Base-by-base conservation (phyloP, 2,113 vertebrate genomes). In the Eptesicus fuscus region DNA sequence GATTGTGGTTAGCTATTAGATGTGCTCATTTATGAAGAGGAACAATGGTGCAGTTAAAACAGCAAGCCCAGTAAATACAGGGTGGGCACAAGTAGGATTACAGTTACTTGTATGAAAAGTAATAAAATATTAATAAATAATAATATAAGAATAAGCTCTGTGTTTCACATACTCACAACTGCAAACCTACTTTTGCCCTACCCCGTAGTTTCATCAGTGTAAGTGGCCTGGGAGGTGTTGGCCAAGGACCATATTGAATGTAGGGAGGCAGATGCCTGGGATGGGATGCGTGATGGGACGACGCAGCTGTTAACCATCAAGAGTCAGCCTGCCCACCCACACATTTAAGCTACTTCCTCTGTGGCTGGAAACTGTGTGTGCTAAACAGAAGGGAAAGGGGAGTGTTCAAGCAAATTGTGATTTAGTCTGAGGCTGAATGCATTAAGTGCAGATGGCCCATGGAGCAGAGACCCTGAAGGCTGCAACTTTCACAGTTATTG, bases 1-100 rank as follows among this genome's bases (percentile, higher is more conserved):
- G 59, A 83, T 69, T 93, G 42, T 88, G 49, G 71, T 65, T 91
- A 87, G 82, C 40, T 95, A 13, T 88, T 89, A 61, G 28, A 32
- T 49, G 53, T 71, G 30, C 84, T 76, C 61, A 42, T 74, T 96
- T 77, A 35, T 78, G 69, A 83, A 73, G 77, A 88, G 88, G 79
- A 89, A 59, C 83, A 61, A 51, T 73, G 49, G 35, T 95, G 59
- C 23, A 47, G 28, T 82, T 92, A 70, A 49, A 87, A 56, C 25
- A 94, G 73, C 49, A 77, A 91, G 14, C 17, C 44, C n/a, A 65
- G 59, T 23, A 12, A 51, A 32, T 76, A 47, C 16, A 30, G 73
- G 42, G 25, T 47, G 28, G 42, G 73, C 42, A 47, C 16, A 74
- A 74, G 73, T 74, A 74, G 73, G 28, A 32, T 76, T 76, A 30